phyloP scores from a whole-genome alignment of 2,888 invertebrate species.

The Cephalotes varians region DNA sequence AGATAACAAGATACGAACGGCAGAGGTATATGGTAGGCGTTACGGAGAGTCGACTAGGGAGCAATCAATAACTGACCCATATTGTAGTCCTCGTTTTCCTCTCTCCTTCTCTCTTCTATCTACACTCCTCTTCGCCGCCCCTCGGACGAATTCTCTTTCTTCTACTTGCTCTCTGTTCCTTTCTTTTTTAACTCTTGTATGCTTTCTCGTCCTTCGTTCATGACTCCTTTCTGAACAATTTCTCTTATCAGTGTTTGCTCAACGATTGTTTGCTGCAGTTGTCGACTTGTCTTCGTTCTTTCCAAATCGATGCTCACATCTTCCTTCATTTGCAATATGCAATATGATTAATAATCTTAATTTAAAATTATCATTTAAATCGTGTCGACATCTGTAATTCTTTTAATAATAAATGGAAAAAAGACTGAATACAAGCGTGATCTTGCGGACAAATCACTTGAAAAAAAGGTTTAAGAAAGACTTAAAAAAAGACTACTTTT shows the following conservation, averaged over 20 bases:
- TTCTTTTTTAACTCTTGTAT: conserved; percentile 25
- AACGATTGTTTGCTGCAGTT: conserved; percentile 24
- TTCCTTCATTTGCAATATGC: background rate
- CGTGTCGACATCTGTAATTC: background rate
- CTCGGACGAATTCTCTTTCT: conserved; percentile 56
- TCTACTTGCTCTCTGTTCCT: conserved; percentile 14
- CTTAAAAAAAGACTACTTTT: background rate
- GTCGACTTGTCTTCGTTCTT: background rate
- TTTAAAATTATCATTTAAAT: conserved; percentile 5
- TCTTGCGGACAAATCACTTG: background rate
- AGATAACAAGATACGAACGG: conserved; percentile 83
- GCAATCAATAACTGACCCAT: conserved; percentile 85
- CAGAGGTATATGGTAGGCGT: conserved; percentile 80
- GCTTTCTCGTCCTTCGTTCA: conserved; percentile 12
- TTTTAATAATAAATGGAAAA: conserved; percentile 3
- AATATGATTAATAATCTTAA: background rate
- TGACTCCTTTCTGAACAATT: background rate
- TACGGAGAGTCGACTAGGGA: conserved; percentile 80
- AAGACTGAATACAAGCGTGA: background rate
- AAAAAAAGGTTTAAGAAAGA: background rate
- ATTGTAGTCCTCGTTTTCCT: conserved; percentile 79
- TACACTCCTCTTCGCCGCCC: conserved; percentile 50
- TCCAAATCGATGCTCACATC: background rate
- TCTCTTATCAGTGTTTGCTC: conserved; percentile 23
- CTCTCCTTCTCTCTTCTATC: conserved; percentile 55